Evolutionary conservation across 2,797 vertebrate genomes (phyloP).

Genomic region (Parauchenoglanis ngamensis): DNA sequence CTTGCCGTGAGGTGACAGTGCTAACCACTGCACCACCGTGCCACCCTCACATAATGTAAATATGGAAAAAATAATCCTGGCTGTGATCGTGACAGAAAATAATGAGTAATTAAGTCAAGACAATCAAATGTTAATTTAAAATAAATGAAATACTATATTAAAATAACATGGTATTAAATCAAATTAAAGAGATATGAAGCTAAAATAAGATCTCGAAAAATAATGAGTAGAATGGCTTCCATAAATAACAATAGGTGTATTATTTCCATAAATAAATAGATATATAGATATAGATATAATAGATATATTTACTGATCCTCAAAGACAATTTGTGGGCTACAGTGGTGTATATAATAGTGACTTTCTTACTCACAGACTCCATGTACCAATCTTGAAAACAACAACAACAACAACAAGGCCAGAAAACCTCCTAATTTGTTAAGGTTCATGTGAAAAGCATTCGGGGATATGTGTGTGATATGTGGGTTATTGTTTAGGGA

Average conservation of each 20-base stretch:
- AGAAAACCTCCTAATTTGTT: background rate
- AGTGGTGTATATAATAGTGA: background rate
- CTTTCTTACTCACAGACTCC: background rate
- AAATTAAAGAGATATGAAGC: background rate
- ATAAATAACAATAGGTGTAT: background rate
- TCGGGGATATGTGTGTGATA: background rate
- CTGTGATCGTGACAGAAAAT: no score
- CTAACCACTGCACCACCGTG: no score
- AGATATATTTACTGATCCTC: background rate
- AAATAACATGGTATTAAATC: background rate
- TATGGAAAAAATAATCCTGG: no score
- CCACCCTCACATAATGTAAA: no score
- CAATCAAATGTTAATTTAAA: background rate
- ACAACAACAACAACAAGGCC: background rate
- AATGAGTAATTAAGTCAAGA: background rate
- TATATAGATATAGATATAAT: background rate
- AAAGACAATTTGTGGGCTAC: background rate
- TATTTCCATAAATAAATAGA: background rate
- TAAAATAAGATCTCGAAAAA: background rate
- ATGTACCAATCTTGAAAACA: background rate
- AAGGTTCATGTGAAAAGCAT: background rate
- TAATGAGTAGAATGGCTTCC: background rate
- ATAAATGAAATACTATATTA: background rate
- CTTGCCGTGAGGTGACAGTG: no score
- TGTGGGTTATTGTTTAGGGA: background rate